Evolutionary conservation across 2,113 vertebrate genomes (phyloP).

Genomic region (Aviceda subcristata): DNA sequence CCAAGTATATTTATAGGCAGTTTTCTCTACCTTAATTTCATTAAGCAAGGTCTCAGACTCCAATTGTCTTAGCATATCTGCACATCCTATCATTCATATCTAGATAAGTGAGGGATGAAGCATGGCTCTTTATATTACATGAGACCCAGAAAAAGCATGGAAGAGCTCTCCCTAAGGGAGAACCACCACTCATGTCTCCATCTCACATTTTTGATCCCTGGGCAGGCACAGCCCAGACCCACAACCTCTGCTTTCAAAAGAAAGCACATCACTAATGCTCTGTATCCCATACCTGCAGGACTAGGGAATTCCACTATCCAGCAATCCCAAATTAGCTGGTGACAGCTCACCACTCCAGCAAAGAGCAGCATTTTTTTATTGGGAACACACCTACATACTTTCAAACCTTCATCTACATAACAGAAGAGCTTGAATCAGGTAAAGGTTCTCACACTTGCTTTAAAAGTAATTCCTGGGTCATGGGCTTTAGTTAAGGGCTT

Average conservation of each 20-base stretch:
- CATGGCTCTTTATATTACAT: background rate
- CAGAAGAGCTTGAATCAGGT: background rate
- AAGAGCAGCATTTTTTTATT: background rate
- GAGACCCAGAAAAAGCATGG: background rate
- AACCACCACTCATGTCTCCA: background rate
- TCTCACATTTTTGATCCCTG: background rate
- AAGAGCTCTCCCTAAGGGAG: background rate
- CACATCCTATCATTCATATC: background rate
- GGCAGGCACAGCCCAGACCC: background rate
- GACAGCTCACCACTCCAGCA: background rate
- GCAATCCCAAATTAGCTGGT: background rate
- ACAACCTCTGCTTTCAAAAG: background rate
- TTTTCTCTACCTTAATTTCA: constrained; percentile 5
- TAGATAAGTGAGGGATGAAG: background rate
- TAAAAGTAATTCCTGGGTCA: background rate
- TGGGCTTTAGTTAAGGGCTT: background rate
- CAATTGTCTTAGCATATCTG: background rate
- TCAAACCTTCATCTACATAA: background rate
- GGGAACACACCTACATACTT: background rate
- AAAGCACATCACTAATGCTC: background rate
- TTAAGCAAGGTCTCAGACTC: background rate
- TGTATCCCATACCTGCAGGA: background rate
- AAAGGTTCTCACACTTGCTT: background rate
- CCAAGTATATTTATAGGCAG: background rate
- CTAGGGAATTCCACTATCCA: background rate